Evolutionary conservation across 1,140 invertebrate species (phyloP), one percentile per base, ranked within the genome.

Genomic region (Artemia franciscana): DNA sequence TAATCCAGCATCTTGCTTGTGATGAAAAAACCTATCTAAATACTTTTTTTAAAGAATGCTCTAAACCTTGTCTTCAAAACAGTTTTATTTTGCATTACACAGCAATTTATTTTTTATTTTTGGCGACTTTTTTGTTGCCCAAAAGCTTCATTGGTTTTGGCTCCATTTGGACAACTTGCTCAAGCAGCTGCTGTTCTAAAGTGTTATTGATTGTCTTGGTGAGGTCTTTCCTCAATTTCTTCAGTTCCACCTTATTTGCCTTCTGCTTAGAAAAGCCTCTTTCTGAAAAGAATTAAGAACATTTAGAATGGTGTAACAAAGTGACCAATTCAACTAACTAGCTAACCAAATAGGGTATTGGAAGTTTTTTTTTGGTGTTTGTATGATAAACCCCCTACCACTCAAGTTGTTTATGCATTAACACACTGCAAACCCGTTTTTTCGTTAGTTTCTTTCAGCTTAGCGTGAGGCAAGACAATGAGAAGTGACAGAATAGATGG

Each of bases 201-300:
- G 60, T 62, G 26, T 62, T 57, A 30, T 64, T 64, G 23, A 64
- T 64, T 28, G 63, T 64, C 58, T 61, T 64, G 15, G 60, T 60
- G 26, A 64, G 60, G 25, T 26, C 57, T 62, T 64, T 64, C 18
- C 58, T 64, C 60, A 64, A 27, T 26, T 64, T 39, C 27, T 26
- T 61, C 7, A 56, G 26, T 61, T 64, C 63, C 18, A 61, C 24
- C n/a, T 56, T 57, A 30, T 58, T 39, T 21, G 26, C 39, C 57
- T 64, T 64, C 25, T 51, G 39, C 12, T 51, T 12, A 18, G 39
- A 51, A 51, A 51, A 51, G 21, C 39, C 39, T 18, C 21, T 51
- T 18, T 18, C 39, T 51, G 39, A 51, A 51, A 51, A 51, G 21
- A 51, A 51, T 1, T 15, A 51, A 15, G 21, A 51, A 51, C 21